Percentiles rank a stretch among this genome's conserved stretches.
These are phyloP conservation scores for Charaxes varanes DNA, from an alignment of 1,140 invertebrate genomes.

Conservation along the genomic window DNA sequence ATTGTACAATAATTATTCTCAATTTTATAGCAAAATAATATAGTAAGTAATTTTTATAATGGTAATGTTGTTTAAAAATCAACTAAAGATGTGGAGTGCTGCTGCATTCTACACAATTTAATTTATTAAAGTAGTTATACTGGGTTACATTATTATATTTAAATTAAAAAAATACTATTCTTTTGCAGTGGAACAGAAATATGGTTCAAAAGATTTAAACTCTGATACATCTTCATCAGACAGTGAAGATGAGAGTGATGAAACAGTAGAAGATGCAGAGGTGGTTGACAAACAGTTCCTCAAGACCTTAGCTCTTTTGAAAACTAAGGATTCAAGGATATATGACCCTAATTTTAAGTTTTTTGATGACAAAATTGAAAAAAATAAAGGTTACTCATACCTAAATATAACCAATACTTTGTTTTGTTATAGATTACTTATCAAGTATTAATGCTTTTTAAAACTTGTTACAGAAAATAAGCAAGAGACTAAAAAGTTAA, in stretches of 20 bases:
- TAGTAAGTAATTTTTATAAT: too few species aligned
- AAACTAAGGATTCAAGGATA: slow-evolving; percentile 91
- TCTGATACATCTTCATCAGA: slow-evolving; percentile 41
- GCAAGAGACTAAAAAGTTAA: slow-evolving; percentile 43
- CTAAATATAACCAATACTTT: background rate
- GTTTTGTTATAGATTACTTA: background rate
- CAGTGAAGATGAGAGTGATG: slow-evolving; percentile 62
- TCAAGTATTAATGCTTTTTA: background rate
- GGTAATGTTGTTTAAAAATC: too few species aligned
- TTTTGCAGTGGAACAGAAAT: slow-evolving; percentile 62
- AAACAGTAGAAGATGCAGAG: slow-evolving; percentile 47
- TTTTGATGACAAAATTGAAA: slow-evolving; percentile 76
- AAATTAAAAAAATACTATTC: background rate
- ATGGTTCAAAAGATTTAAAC: slow-evolving; percentile 43
- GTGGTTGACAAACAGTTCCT: slow-evolving; percentile 90
- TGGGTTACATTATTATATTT: too few species aligned
- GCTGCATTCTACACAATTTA: too few species aligned
- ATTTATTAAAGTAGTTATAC: too few species aligned
- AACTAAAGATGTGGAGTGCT: too few species aligned
- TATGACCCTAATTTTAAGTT: slow-evolving; percentile 87
- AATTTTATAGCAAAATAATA: too few species aligned
- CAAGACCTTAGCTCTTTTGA: slow-evolving; percentile 88
- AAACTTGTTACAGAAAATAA: slow-evolving; percentile 33
- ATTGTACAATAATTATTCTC: too few species aligned
- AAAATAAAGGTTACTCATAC: slow-evolving; percentile 35